Base-by-base conservation (phyloP, 2,113 vertebrate species). In the Pteropus alecto region DNA sequence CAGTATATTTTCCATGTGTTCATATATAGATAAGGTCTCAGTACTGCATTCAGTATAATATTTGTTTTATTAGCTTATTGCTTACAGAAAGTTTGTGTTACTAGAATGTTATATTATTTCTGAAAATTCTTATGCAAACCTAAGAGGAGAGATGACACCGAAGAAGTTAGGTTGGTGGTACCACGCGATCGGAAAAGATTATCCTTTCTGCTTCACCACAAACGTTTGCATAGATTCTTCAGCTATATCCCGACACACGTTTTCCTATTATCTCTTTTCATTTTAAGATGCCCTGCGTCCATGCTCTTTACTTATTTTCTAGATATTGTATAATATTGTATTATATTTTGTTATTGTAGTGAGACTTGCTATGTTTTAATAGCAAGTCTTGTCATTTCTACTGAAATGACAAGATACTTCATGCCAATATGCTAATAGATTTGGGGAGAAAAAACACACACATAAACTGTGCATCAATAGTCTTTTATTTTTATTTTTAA, bases 121-220 rank as follows among this genome's bases (percentile, higher is more conserved):
- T 77, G 65, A 68, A 94, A 78, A 70, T 58, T 43, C 18, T 84
- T 46, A 1, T 21, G 1, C 14, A 88, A 63, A 46, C 16, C 33
- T 28, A 71, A 54, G 1, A 46, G 43, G 10, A 89, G 21, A 88
- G 18, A 21, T 81, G 28, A 33, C 0, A 67, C 13, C 24, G 3
- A 84, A 79, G 48, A 7, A 4, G 48, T 6, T 43, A 16, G 6
- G 38, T 54, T 78, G 30, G 26, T 63, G 74, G 28, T 78, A 41
- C n/a, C 2, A 67, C 51, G 65, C 67, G 77, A 84, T 68, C 6
- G 87, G 21, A 70, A 38, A 22, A 15, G 13, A 41, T 74, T 14
- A 41, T 28, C 28, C 3, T 19, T 81, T 92, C 26, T 96, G 12
- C 26, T 90, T 70, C 43, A 56, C 81, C 79, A 33, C 16, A 90